These are phyloP conservation scores for Parazoanthus swiftii DNA, from an alignment of 92 coral and sea anemone species.

Conservation along the genomic window DNA sequence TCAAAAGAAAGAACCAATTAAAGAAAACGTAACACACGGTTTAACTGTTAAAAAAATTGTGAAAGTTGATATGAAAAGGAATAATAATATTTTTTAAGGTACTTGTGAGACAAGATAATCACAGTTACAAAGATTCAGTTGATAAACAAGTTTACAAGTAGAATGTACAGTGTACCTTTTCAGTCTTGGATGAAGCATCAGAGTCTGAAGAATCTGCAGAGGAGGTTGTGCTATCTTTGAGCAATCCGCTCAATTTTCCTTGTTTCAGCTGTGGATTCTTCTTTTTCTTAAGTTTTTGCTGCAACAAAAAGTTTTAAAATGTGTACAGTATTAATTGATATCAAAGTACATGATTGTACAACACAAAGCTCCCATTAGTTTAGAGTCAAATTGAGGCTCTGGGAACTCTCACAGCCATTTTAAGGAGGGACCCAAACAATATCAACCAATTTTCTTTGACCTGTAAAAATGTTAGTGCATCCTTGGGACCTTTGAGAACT, in stretches of 20 bases:
- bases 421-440: no score
- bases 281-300: constrained; percentile 58
- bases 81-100: no score
- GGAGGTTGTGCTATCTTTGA: constrained; percentile 50
- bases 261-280: constrained; percentile 29
- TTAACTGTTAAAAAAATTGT: no score
- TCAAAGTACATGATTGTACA: background rate
- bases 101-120: background rate
- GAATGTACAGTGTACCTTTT: constrained; percentile 40
- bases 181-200: constrained; percentile 47
- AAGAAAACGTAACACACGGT: no score
- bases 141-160: background rate
- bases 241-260: constrained; percentile 25
- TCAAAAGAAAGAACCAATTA: constrained; percentile 16
- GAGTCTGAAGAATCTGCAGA: constrained; percentile 81
- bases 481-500: no score
- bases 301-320: constrained; percentile 3
- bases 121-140: no score
- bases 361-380: no score
- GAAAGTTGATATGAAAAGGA: background rate
- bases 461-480: no score
- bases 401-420: no score
- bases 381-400: no score
- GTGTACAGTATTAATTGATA: background rate
- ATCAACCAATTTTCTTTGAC: no score